phyloP scores from a whole-genome alignment of 2,113 vertebrate species.

The Corythaixoides concolor region DNA sequence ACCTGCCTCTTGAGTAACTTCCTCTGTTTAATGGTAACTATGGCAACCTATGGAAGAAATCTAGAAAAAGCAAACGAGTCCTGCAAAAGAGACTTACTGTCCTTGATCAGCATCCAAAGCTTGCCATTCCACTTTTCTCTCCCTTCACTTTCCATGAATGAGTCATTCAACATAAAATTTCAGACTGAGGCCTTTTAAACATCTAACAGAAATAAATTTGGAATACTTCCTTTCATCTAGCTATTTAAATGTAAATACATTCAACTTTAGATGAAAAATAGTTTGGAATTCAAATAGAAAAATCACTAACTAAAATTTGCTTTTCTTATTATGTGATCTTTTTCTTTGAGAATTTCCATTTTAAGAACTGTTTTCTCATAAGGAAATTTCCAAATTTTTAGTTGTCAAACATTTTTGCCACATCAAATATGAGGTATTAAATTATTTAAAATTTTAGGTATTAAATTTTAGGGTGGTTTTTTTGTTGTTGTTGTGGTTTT shows the following conservation, averaged over 20 bases:
- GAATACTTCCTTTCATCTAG: background rate
- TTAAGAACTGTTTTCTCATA: background rate
- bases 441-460: background rate
- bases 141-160: background rate
- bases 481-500: no score
- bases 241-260: background rate
- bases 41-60: background rate
- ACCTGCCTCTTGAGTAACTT: background rate
- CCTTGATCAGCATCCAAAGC: background rate
- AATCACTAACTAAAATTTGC: background rate
- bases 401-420: background rate
- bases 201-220: background rate
- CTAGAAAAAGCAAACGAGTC: background rate
- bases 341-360: background rate
- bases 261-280: background rate
- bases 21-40: background rate
- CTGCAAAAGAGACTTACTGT: background rate
- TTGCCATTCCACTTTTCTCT: background rate
- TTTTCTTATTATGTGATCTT: background rate
- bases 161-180: background rate
- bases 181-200: background rate
- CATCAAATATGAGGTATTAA: background rate
- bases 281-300: background rate
- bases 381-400: background rate
- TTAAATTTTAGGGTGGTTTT: background rate